Conservation (phyloP, 2,113 vertebrate species). For the Prietella phreatophila region DNA sequence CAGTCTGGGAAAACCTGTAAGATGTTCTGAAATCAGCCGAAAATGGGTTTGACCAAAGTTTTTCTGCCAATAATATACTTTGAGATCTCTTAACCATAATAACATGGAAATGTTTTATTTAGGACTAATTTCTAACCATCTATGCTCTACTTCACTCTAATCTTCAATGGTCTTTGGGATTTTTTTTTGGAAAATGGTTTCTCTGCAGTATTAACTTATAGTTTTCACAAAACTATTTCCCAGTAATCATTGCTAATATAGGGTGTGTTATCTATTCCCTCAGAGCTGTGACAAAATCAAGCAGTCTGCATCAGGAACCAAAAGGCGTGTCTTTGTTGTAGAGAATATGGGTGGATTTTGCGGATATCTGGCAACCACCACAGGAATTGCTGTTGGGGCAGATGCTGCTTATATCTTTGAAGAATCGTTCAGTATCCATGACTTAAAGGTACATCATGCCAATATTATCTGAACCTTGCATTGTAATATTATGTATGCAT, state of each 20-base stretch:
- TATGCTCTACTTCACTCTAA: neutral
- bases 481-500: neutral
- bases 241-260: neutral
- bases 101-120: neutral
- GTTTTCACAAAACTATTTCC: neutral
- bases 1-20: neutral
- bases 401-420: conserved; percentile 92
- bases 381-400: conserved; percentile 85
- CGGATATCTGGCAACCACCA: conserved; percentile 93
- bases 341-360: conserved; percentile 96
- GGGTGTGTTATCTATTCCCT: neutral
- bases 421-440: conserved; percentile 83
- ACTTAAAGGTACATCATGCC: conserved; percentile 78
- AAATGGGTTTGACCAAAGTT: neutral
- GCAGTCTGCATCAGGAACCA: conserved; percentile 91
- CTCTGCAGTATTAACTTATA: neutral
- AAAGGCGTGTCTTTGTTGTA: conserved; percentile 91
- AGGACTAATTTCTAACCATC: neutral
- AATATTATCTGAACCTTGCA: neutral
- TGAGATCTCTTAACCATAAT: neutral
- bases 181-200: neutral
- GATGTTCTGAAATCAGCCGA: neutral
- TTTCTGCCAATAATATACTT: neutral
- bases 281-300: conserved; percentile 96
- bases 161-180: neutral